Evolutionary conservation across 2,113 vertebrate species (phyloP), one percentile per base, ranked within the genome.

Genomic region (Zootoca vivipara): DNA sequence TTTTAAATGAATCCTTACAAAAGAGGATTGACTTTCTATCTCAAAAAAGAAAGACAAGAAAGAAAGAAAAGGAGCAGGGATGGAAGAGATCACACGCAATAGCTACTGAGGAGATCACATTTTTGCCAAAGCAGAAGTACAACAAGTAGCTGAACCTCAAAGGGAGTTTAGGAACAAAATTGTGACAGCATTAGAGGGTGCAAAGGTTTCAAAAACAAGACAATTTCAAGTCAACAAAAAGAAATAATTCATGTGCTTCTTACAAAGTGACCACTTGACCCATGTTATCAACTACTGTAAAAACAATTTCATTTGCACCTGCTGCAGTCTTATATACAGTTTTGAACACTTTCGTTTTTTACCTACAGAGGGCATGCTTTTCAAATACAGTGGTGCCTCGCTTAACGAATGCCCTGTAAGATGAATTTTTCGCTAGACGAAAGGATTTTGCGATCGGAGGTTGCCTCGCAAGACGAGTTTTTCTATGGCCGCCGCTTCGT

Each of bases 1-100:
- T 33, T 77, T 75, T 75, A 75, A 85, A 75, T 52, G 40, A 35
- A 83, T 65, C 33, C 56, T 88, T 65, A 38, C 79, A 82, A 87
- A 82, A 82, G 56, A 85, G 56, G 72, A 64, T 30, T 65, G 33
- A 74, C 35, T 80, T 82, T 69, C 65, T 65, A 75, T 82, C 70
- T 65, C 40, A 28, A 46, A 78, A 52, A 52, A 52, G 46, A 52
- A 52, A 52, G 46, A 12, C 46, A 52, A 52, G 46, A 52, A 52
- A 52, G 46, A 52, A 82, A 64, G 26, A 46, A 82, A 22, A 65
- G 33, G 46, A 75, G 62, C 3, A 15, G n/a, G 20, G 52, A n/a
- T n/a, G 42, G 56, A 52, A 52, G 46, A 52, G 46, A 52, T 52
- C 70, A 70, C 73, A 10, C 3, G 3, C 28, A 26, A 9, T 52